Evolutionary conservation across 2,113 vertebrate genomes (phyloP).

Genomic region (Tychaedon coryphoeus): DNA sequence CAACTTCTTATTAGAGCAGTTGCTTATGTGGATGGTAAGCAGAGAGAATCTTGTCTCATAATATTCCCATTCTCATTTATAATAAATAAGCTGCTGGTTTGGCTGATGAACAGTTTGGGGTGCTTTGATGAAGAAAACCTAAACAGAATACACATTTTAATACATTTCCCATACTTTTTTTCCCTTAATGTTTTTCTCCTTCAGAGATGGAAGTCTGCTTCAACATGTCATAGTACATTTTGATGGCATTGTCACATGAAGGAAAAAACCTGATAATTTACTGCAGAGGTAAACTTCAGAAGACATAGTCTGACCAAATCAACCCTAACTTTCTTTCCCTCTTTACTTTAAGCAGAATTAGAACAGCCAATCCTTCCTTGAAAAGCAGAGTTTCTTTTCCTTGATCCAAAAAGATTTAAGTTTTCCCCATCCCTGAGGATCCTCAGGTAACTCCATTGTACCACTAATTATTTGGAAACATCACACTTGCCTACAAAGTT

Average conservation of each 20-base stretch:
- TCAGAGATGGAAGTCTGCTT: not conserved
- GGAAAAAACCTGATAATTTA: not conserved
- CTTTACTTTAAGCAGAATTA: not conserved
- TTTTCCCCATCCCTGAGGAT: not conserved
- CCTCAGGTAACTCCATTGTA: accelerated
- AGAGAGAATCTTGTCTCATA: not conserved
- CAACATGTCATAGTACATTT: not conserved
- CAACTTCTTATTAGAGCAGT: not conserved
- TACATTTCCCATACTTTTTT: not conserved
- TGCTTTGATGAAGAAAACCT: not conserved
- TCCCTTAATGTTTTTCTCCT: not conserved
- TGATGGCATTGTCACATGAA: not conserved
- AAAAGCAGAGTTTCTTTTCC: not conserved
- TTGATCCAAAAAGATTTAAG: not conserved
- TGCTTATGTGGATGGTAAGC: not conserved
- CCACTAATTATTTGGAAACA: not conserved
- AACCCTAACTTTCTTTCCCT: not conserved
- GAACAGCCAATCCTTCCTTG: not conserved
- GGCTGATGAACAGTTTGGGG: not conserved
- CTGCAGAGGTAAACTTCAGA: not conserved
- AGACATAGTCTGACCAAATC: not conserved
- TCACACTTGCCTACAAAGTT: not conserved
- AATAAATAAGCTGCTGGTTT: not conserved
- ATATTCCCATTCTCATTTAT: not conserved
- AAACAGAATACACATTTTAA: not conserved